Evolutionary conservation across 2,797 vertebrate genomes (phyloP).

Genomic region (Acestrorhynchus altus): DNA sequence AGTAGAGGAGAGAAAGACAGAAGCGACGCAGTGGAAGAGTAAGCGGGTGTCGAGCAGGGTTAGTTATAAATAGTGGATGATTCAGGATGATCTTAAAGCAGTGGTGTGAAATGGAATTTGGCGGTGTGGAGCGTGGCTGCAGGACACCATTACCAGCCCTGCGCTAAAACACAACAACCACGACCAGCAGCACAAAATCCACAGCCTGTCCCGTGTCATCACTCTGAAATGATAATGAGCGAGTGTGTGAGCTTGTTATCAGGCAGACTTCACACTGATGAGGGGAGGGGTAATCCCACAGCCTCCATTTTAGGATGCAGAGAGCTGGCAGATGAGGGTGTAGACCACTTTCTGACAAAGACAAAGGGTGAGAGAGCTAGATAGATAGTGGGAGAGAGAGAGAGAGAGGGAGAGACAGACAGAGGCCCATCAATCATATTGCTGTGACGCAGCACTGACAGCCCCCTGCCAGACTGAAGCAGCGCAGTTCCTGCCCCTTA

Average conservation of each 20-base stretch:
- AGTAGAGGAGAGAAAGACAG: neutral
- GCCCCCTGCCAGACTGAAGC: neutral
- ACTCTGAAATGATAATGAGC: slow-evolving; percentile 26
- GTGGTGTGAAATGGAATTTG: slow-evolving; percentile 15
- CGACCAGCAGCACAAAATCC: neutral
- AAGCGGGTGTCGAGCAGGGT: slow-evolving; percentile 17
- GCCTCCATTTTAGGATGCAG: neutral
- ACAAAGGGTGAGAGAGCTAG: slow-evolving; percentile 30
- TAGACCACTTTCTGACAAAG: neutral
- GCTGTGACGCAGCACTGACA: slow-evolving; percentile 40
- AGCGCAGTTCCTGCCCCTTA: neutral
- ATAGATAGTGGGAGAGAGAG: neutral
- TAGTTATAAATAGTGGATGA: slow-evolving; percentile 41
- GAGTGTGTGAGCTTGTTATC: slow-evolving; percentile 19
- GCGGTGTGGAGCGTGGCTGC: neutral
- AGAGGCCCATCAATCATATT: slow-evolving; percentile 45
- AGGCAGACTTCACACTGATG: slow-evolving; percentile 16
- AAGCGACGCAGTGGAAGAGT: slow-evolving; percentile 5
- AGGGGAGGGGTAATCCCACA: slow-evolving; percentile 1
- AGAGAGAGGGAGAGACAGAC: slow-evolving; percentile 51
- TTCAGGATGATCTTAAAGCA: slow-evolving; percentile 16
- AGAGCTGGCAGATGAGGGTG: slow-evolving; percentile 23
- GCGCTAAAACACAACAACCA: neutral
- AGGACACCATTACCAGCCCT: neutral
- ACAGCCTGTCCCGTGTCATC: slow-evolving; percentile 8